Evolutionary conservation across 2,797 vertebrate genomes (phyloP), one percentile per base, ranked within the genome.

Genomic region (Chaetodon trifasciatus): DNA sequence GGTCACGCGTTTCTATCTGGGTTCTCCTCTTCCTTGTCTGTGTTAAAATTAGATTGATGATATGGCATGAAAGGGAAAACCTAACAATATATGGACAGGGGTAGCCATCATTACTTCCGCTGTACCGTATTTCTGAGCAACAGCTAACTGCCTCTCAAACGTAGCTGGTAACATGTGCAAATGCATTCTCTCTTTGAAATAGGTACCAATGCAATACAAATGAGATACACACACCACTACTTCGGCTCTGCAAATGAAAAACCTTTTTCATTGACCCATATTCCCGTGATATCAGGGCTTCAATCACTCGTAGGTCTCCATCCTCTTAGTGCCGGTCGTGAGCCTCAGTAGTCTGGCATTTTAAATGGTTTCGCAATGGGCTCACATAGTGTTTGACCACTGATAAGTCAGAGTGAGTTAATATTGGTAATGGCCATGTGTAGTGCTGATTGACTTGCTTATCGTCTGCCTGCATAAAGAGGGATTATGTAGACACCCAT

Each of bases 191-290:
- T 73, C n/a, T 65, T 55, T 70, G 35, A 42, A 35, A 6, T 40
- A 4, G 12, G 5, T 40, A 47, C 57, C 12, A 76, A 21, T 16
- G 74, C 16, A 55, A 24, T 47, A 23, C 24, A 50, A 65, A 40
- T 24, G 32, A 46, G 7, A 55, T 55, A 64, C 13, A 39, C 44
- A 37, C 37, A 58, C 52, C 24, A 61, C 53, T 17, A 32, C 16
- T 37, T 17, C 16, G 3, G n/a, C 32, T 56, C 32, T 70, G 47
- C 24, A 80, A 76, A 78, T 37, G 53, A 49, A 65, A 70, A 52
- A 4, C 1, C 7, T 35, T 37, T 58, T 50, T 65, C 37, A 52
- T 1, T 86, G 65, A 86, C 75, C 77, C 39, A 83, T 49, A 86
- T 86, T 78, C 21, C 52, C 67, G 2, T 42, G 5, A 65, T 60